phyloP scores from a whole-genome alignment of 2,888 invertebrate species.

The Cantharis rustica region DNA sequence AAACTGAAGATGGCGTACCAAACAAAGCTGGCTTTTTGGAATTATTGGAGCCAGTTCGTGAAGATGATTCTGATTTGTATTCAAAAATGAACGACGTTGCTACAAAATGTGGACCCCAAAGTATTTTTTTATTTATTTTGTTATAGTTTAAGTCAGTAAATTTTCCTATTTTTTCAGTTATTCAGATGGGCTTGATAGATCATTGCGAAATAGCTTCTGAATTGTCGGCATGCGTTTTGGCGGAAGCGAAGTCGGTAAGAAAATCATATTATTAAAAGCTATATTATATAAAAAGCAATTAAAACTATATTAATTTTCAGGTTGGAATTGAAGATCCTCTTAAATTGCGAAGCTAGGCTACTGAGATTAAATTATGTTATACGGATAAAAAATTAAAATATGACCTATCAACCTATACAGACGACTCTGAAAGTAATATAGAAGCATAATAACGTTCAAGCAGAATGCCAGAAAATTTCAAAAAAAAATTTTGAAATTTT shows the following conservation, averaged over 20 bases:
- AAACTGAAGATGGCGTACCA: conserved; percentile 14
- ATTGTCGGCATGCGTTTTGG: background rate
- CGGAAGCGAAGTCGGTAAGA: background rate
- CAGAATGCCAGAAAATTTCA: no score
- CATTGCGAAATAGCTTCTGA: background rate
- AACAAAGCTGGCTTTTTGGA: conserved; percentile 45
- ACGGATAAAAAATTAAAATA: no score
- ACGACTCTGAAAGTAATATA: background rate
- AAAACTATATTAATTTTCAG: background rate
- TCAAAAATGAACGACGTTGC: conserved; percentile 53
- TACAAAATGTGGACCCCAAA: conserved; percentile 51
- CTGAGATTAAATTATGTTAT: no score
- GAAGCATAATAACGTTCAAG: no score
- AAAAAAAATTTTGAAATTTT: no score
- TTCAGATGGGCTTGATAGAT: background rate
- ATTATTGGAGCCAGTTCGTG: conserved; percentile 49
- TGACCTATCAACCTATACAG: background rate
- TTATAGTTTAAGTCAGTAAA: background rate
- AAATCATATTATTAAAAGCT: no score
- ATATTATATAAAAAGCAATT: no score
- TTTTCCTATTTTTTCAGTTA: background rate
- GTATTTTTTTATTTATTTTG: conserved; percentile 30
- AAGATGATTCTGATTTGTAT: conserved; percentile 47
- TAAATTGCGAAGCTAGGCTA: background rate
- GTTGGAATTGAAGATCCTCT: conserved; percentile 12